Percentiles rank a stretch among this genome's conserved stretches.
Evolutionary conservation across 2,797 vertebrate species (phyloP).

Genomic region (Hypotaenidia philippensis): DNA sequence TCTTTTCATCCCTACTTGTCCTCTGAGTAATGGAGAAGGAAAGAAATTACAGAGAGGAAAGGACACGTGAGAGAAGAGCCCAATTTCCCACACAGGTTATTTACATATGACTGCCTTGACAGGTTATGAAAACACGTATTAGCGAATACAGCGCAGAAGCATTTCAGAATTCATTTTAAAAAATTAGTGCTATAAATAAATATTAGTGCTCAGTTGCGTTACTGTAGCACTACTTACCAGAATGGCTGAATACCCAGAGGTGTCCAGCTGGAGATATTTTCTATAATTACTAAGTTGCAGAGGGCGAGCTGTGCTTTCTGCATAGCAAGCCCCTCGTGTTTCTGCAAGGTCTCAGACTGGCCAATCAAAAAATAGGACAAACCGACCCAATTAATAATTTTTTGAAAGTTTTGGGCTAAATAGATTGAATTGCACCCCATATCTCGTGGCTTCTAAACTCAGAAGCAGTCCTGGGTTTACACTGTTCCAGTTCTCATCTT

Average conservation of each 20-base stretch:
- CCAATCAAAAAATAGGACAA: not conserved
- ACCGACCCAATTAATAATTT: not conserved
- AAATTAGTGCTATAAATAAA: constrained; percentile 30
- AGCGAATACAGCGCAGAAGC: not conserved
- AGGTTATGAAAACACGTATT: not conserved
- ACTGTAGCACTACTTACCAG: not conserved
- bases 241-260: not conserved
- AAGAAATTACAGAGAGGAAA: not conserved
- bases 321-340: not conserved
- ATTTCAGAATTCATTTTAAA: not conserved
- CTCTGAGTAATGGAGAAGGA: not conserved
- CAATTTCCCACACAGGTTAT: not conserved
- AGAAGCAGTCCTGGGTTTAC: not conserved
- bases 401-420: not conserved
- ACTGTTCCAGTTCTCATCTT: not conserved
- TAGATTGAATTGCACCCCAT: not conserved
- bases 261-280: not conserved
- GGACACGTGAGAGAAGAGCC: not conserved
- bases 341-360: not conserved
- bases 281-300: not conserved
- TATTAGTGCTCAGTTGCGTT: not conserved
- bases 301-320: not conserved
- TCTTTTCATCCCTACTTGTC: constrained; percentile 6
- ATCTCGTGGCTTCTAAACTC: not conserved
- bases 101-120: not conserved